Evolutionary conservation across 2,113 vertebrate genomes (phyloP), one percentile per base, ranked within the genome.

Genomic region (Syngnathus typhle): DNA sequence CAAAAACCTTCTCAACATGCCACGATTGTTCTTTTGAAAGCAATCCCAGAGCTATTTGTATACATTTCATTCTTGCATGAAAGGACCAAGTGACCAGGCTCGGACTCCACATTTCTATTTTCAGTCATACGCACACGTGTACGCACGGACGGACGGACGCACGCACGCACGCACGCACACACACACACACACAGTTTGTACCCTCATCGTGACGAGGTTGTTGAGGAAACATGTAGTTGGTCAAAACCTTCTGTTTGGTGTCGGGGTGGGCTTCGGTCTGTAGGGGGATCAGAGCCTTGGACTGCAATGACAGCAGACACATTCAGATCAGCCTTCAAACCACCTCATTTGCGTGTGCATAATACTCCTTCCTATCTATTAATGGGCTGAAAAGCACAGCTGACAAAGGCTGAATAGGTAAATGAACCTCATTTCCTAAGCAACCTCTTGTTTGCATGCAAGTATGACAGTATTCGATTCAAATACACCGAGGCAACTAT

Each of bases 171-270:
- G 19, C 52, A 23, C 51, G 1, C n/a, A 52, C 19, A 52, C 3
- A 16, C 3, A 49, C 46, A 6, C 46, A 69, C 21, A 70, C 59
- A 71, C 1, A 64, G 67, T 67, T 67, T 32, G 23, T 91, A 98
- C 97, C 96, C 91, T 98, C 96, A 44, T 98, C 96, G 0, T 95
- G 90, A 52, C 97, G 93, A 8, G 96, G 97, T 70, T 98, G 97
- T 90, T 98, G 97, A 38, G 96, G 97, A 88, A 98, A 99, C 96
- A 98, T 99, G 89, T 98, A 99, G 92, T 99, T 99, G 77, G 97
- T 99, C 84, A 99, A 85, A 12, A 98, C 97, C 67, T 96, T 93
- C 90, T 98, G 96, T 90, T 98, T 98, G 82, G 96, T 98, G 86
- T 98, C 96, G 58, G 96, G 96, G 68, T 98, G 96, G 43, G 96